These are phyloP conservation scores for Tragopan temminckii DNA, from an alignment of 2,797 vertebrate genomes.

Conservation along the genomic window DNA sequence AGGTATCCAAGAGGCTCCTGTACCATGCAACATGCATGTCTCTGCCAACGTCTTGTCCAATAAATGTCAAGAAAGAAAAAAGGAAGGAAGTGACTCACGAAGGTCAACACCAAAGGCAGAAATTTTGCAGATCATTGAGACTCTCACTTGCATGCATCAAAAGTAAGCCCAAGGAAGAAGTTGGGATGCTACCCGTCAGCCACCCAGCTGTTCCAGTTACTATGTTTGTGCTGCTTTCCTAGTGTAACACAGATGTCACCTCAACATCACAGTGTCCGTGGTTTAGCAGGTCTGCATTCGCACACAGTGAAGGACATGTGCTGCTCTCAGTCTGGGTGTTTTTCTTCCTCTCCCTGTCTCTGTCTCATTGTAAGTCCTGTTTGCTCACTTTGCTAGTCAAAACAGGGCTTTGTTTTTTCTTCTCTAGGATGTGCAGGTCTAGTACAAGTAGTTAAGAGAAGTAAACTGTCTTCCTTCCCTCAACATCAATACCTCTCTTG, in stretches of 20 bases:
- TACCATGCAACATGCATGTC: accelerated
- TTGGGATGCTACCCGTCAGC: neutral
- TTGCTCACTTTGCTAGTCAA: slow-evolving; percentile 60
- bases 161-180: neutral
- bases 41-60: neutral
- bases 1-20: neutral
- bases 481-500: slow-evolving; percentile 35
- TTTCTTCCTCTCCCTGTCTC: neutral
- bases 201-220: neutral
- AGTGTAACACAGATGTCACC: accelerated
- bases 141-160: neutral
- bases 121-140: neutral
- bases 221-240: slow-evolving; percentile 1
- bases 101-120: neutral
- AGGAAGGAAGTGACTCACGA: neutral
- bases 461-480: slow-evolving; percentile 30
- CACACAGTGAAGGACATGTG: neutral
- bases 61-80: neutral
- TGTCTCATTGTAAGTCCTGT: neutral
- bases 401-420: slow-evolving; percentile 68
- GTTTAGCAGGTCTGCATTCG: neutral
- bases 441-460: slow-evolving; percentile 10
- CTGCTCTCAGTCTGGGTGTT: slow-evolving; percentile 1
- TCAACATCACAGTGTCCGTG: accelerated
- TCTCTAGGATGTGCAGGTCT: slow-evolving; percentile 23